Evolutionary conservation across 2,797 vertebrate genomes (phyloP), one percentile per base, ranked within the genome.

Genomic region (Sphaeramia orbicularis): DNA sequence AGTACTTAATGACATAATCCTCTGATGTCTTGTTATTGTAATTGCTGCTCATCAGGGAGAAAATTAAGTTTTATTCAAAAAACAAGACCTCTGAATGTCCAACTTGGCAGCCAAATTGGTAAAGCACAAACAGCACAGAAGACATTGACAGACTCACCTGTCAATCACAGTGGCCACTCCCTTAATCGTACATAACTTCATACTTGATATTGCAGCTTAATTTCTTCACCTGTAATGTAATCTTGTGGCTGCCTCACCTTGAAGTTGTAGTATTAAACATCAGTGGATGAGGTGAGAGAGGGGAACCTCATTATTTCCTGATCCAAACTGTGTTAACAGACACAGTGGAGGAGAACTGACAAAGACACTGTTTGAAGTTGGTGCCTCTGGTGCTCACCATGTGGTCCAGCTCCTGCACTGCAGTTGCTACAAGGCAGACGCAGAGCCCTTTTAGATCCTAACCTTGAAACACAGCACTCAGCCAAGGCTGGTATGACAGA

Each of bases 401-500:
- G 65, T 0, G 38, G 61, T 57, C 44, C 42, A 21, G 38, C 55
- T 74, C 50, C 60, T 57, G 60, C 64, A 14, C 55, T 63, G 53
- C 49, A 37, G 72, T 32, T 4, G 57, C 71, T 83, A 52, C 58
- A 59, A 38, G 66, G 43, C 70, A 51, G 58, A 56, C 27, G 61
- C 65, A 60, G 42, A 73, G 54, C 51, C 41, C 40, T 48, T 68
- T 72, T 81, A 78, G 65, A 76, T 61, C 50, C 40, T 62, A 65
- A 74, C 72, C 74, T 66, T 78, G 61, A 83, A 70, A 63, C 49
- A 48, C 49, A 70, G 66, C 41, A 55, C 14, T 48, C 53, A 55
- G 68, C 55, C 37, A 48, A 55, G 54, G 69, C 58, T 47, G 44
- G 6, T 24, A 15, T 24, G 51, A 63, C 21, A n/a, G n/a, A 50